These are phyloP conservation scores for Wiebesia pumilae DNA, from an alignment of 1,140 invertebrate species.

Conservation along the genomic window DNA sequence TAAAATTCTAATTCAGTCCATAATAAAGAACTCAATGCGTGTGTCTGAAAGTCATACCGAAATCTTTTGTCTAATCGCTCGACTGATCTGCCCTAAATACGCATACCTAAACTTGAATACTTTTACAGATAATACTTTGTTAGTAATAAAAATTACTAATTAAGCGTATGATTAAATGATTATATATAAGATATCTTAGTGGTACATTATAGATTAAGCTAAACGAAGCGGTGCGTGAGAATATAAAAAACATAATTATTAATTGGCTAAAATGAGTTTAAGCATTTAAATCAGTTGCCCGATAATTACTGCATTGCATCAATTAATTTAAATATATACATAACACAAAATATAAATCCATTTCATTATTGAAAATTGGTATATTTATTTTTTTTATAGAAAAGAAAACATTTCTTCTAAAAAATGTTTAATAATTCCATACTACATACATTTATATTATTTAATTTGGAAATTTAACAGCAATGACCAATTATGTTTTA, in stretches of 20 bases:
- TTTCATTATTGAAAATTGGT: neutral
- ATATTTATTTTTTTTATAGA: neutral
- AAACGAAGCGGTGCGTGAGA: constrained; percentile 6
- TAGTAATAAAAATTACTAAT: constrained; percentile 43
- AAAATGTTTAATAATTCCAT: neutral
- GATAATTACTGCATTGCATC: neutral
- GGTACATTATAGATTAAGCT: neutral
- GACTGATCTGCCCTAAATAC: neutral
- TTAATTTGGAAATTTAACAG: neutral
- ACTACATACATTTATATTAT: neutral
- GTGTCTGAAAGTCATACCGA: neutral
- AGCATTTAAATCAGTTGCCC: constrained; percentile 26
- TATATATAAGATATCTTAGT: neutral
- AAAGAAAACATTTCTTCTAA: too few relatives aligned
- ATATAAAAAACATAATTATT: constrained; percentile 29
- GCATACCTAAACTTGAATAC: constrained; percentile 3
- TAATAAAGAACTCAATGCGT: neutral
- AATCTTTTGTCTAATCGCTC: constrained; percentile 25
- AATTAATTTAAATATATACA: neutral
- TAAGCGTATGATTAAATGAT: constrained; percentile 37
- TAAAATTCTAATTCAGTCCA: constrained; percentile 13
- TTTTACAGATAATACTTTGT: constrained; percentile 24
- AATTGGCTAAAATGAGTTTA: neutral
- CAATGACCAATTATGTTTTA: neutral
- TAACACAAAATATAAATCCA: neutral